Evolutionary conservation across 2,797 vertebrate genomes (phyloP).

Genomic region (Eidolon dupreanum): DNA sequence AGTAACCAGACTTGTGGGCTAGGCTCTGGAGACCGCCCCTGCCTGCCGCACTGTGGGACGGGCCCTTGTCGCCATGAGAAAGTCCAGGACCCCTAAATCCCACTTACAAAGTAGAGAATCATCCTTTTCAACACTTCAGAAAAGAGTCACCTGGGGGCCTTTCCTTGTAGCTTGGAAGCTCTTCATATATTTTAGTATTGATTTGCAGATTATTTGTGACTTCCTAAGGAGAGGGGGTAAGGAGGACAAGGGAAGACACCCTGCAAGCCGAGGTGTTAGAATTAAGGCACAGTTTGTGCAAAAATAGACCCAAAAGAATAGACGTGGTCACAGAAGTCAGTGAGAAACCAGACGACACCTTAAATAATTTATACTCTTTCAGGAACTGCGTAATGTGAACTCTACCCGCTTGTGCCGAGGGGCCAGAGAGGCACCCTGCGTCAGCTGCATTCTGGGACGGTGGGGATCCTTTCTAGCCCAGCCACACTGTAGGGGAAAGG

Average conservation of each 20-base stretch:
- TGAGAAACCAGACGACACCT: background rate
- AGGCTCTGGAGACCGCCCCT: background rate
- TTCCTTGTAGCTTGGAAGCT: background rate
- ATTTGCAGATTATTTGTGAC: background rate
- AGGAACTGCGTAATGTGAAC: background rate
- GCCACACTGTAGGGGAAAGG: accelerated
- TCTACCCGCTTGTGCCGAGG: background rate
- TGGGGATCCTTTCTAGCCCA: too few relatives aligned
- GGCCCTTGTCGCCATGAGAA: background rate
- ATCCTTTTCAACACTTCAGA: background rate
- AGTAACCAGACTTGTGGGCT: background rate
- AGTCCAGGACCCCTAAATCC: background rate
- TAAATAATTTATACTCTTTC: background rate
- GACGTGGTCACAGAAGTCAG: background rate
- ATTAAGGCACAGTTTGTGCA: background rate
- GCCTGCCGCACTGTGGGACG: background rate
- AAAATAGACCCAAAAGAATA: background rate
- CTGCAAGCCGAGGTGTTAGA: background rate
- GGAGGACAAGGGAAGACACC: background rate
- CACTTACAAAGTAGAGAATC: background rate
- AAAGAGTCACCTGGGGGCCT: accelerated
- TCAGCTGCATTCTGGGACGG: background rate
- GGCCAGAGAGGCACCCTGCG: background rate
- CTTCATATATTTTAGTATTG: background rate
- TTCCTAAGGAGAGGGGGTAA: background rate